phyloP scores from a whole-genome alignment of 1,140 invertebrate species.

The Drosophila pandora region DNA sequence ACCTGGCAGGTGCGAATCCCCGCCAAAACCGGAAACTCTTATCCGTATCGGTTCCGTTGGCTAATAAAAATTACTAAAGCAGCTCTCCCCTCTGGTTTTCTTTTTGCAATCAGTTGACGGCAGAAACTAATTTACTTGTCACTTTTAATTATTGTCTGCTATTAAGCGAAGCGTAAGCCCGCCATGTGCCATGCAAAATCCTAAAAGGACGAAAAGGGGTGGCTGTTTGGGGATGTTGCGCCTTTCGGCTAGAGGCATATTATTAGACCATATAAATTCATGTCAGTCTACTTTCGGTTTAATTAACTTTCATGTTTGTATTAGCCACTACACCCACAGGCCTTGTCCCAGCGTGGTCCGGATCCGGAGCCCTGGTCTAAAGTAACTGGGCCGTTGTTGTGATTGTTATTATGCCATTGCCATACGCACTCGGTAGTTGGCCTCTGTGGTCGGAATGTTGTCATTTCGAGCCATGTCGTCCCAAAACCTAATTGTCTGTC shows the following conservation, averaged over 20 bases:
- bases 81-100: constrained; percentile 4
- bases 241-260: constrained; percentile 58
- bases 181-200: constrained; percentile 23
- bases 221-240: constrained; percentile 12
- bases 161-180: constrained; percentile 64
- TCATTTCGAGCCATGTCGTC: constrained; percentile 28
- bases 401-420: constrained; percentile 60
- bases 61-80: constrained; percentile 67
- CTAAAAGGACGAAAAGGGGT: neutral
- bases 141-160: constrained; percentile 75
- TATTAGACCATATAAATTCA: constrained; percentile 81
- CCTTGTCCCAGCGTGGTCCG: neutral
- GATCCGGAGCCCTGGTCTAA: constrained; percentile 6
- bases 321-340: constrained; percentile 40
- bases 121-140: constrained; percentile 79
- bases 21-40: constrained; percentile 21
- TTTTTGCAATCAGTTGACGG: constrained; percentile 36
- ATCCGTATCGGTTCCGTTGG: constrained; percentile 30
- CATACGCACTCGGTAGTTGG: constrained; percentile 26
- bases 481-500: constrained; percentile 68
- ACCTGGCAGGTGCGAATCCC: constrained; percentile 39
- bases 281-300: constrained; percentile 77
- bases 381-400: constrained; percentile 12
- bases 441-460: constrained; percentile 35
- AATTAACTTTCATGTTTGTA: constrained; percentile 83